These are phyloP conservation scores for Cephalopterus ornatus DNA, from an alignment of 2,113 vertebrate species.

Conservation along the genomic window DNA sequence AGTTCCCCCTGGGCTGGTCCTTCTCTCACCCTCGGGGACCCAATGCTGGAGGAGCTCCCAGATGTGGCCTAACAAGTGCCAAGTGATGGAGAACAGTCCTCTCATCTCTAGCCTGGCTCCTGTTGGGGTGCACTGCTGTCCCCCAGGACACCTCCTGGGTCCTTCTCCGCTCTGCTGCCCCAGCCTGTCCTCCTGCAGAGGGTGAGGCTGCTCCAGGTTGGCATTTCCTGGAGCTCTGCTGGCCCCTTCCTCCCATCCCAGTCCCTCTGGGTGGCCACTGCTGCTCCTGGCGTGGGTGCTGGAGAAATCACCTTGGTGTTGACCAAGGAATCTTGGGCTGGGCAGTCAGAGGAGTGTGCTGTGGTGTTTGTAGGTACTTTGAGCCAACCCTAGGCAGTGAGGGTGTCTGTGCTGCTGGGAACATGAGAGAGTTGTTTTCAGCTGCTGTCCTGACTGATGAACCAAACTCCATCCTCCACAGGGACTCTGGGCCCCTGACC, in stretches of 20 bases:
- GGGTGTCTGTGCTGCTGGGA: neutral
- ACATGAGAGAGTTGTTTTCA: neutral
- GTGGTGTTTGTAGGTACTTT: neutral
- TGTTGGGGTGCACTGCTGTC: neutral
- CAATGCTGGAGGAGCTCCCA: neutral
- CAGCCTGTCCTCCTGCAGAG: neutral
- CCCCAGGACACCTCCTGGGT: neutral
- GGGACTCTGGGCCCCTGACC: neutral
- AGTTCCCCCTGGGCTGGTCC: accelerated
- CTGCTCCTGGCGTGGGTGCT: neutral
- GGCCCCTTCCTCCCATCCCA: neutral
- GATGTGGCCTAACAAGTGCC: neutral
- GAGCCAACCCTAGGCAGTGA: neutral
- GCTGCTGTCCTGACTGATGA: neutral
- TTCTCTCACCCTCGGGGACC: neutral
- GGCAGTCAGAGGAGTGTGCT: neutral
- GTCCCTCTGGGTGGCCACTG: accelerated
- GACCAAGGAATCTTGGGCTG: neutral
- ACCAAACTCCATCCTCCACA: accelerated
- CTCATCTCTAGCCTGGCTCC: neutral
- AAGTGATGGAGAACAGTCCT: neutral
- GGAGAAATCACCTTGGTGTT: neutral
- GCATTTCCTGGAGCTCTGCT: neutral
- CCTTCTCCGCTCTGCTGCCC: neutral
- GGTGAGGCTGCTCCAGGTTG: neutral